Percentiles rank a stretch among this genome's conserved stretches.
Evolutionary conservation across 2,113 vertebrate genomes (phyloP).

Genomic region (Leptobrachium ailaonicum): DNA sequence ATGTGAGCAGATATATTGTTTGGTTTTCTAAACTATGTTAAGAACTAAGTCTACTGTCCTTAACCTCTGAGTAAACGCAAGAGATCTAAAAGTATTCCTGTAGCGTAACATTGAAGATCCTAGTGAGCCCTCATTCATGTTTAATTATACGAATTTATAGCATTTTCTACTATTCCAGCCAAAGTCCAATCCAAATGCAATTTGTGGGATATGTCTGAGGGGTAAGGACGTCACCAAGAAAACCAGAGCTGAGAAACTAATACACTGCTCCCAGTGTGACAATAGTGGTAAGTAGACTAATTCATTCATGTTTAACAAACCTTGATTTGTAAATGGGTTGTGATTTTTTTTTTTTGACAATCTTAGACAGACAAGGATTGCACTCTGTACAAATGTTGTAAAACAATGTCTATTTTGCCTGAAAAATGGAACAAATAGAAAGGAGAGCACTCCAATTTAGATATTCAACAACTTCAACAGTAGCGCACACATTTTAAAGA

Average conservation of each 20-base stretch:
- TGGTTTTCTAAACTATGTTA: too few relatives aligned
- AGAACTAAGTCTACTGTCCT: too few relatives aligned
- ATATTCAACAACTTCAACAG: too few relatives aligned
- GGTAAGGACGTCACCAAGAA: slow-evolving; percentile 98
- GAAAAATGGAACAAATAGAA: too few relatives aligned
- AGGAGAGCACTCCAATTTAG: too few relatives aligned
- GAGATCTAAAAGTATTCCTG: slow-evolving; percentile 51
- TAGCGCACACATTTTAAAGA: too few relatives aligned
- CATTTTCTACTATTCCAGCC: slow-evolving; percentile 99
- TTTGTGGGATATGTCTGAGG: slow-evolving; percentile 99
- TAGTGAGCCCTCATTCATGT: slow-evolving; percentile 63
- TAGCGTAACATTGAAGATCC: slow-evolving; percentile 58
- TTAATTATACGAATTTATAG: slow-evolving; percentile 88
- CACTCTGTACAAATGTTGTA: too few relatives aligned
- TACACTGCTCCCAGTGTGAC: slow-evolving; percentile 98
- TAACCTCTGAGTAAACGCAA: background rate
- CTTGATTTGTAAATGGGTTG: too few relatives aligned
- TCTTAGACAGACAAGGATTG: too few relatives aligned
- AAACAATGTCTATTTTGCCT: too few relatives aligned
- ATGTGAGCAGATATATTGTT: too few relatives aligned
- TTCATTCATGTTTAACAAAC: background rate
- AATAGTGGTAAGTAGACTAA: slow-evolving; percentile 89
- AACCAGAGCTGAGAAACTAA: slow-evolving; percentile 92
- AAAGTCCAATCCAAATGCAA: slow-evolving; percentile 98
- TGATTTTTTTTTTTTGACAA: too few relatives aligned